phyloP scores from a whole-genome alignment of 2,888 invertebrate genomes.

The Plagodis dolabraria region DNA sequence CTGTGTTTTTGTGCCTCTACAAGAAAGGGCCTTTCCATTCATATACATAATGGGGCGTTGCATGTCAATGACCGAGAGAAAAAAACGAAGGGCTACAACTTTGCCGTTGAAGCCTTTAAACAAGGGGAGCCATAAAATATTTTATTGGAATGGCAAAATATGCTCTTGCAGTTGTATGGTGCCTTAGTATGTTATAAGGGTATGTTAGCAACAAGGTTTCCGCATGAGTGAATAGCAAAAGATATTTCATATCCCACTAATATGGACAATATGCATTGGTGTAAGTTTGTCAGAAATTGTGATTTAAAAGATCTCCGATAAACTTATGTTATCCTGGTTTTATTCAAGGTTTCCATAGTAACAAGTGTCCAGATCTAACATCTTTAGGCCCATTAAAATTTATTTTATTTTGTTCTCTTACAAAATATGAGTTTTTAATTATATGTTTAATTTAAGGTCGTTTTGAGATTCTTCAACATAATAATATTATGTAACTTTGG shows the following conservation, averaged over 20 bases:
- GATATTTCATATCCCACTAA: not conserved
- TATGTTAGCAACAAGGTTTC: constrained; percentile 2
- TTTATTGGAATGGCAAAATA: not conserved
- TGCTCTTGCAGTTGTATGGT: constrained; percentile 3
- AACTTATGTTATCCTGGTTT: constrained; percentile 25
- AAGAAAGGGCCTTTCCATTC: not conserved
- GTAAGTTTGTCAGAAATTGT: not conserved
- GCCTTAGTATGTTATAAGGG: constrained; percentile 3
- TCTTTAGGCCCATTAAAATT: too few relatives aligned
- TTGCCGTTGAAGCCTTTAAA: not conserved
- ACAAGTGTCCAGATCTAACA: constrained; percentile 7
- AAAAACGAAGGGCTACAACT: constrained; percentile 1
- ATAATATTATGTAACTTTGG: too few relatives aligned
- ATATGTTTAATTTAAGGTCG: too few relatives aligned
- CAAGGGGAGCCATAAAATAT: not conserved
- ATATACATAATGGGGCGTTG: constrained; percentile 2
- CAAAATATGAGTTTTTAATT: too few relatives aligned
- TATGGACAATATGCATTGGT: not conserved
- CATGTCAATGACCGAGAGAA: constrained; percentile 2
- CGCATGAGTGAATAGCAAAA: not conserved
- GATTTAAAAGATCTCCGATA: not conserved
- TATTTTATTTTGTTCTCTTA: too few relatives aligned
- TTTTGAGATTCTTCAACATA: too few relatives aligned
- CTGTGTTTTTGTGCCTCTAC: constrained; percentile 1
- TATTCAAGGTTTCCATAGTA: constrained; percentile 16